Percentiles rank a stretch among this genome's conserved stretches.
phyloP scores from a whole-genome alignment of 1,140 invertebrate genomes.

The Augochlora pura region DNA sequence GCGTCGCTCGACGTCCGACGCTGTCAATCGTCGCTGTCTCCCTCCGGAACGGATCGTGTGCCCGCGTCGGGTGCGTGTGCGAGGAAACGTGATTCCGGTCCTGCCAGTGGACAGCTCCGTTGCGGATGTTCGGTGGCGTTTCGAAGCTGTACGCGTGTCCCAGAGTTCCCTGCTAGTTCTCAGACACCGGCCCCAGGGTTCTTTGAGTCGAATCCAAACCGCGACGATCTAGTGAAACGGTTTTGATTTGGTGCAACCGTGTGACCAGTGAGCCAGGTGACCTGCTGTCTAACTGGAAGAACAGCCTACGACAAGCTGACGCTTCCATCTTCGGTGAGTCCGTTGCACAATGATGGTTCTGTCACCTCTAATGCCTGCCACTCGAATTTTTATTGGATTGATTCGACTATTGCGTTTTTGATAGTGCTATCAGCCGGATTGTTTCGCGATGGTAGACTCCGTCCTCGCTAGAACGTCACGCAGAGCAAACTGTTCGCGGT shows the following conservation, averaged over 20 bases:
- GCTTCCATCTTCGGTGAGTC: too few species aligned
- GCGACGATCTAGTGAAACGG: slow-evolving; percentile 1
- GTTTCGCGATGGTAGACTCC: not conserved
- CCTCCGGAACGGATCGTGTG: too few species aligned
- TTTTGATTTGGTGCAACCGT: not conserved
- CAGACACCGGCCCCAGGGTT: slow-evolving; percentile 11
- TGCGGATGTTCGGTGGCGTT: slow-evolving; percentile 8
- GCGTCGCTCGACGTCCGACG: not conserved
- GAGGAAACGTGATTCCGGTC: not conserved
- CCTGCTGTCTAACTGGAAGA: too few species aligned
- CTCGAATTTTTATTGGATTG: too few species aligned
- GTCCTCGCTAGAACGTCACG: slow-evolving; percentile 8
- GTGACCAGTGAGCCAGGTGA: too few species aligned
- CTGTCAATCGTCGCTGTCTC: too few species aligned
- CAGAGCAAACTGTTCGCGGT: not conserved
- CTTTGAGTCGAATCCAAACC: not conserved
- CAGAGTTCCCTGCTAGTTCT: not conserved
- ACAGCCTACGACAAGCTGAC: too few species aligned
- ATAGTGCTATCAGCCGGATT: too few species aligned
- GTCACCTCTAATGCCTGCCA: too few species aligned
- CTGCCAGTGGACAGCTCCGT: not conserved
- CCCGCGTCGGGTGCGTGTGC: not conserved
- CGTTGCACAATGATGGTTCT: too few species aligned
- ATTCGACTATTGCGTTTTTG: too few species aligned
- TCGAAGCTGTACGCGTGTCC: slow-evolving; percentile 9